Percentiles rank a stretch among this genome's conserved stretches.
phyloP scores from a whole-genome alignment of 2,888 invertebrate species.

The Agrochola lychnidis region DNA sequence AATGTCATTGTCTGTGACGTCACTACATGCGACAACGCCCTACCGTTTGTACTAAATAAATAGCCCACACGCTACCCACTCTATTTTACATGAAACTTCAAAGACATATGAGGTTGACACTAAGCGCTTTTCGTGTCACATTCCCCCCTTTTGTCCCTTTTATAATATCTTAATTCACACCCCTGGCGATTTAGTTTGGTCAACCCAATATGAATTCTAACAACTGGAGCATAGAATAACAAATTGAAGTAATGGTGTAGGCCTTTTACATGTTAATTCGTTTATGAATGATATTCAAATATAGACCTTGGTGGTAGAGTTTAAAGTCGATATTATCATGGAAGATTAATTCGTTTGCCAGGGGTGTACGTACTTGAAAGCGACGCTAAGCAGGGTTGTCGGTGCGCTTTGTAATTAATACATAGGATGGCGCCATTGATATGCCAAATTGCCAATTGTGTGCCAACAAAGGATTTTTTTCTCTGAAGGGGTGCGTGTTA shows the following conservation, averaged over 20 bases:
- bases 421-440: conserved; percentile 86
- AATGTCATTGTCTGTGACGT: conserved; percentile 56
- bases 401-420: conserved; percentile 88
- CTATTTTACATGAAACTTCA: conserved; percentile 81
- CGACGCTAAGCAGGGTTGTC: conserved; percentile 82
- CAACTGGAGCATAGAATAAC: conserved; percentile 37
- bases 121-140: conserved; percentile 86
- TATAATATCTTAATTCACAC: conserved; percentile 89
- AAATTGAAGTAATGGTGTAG: conserved; percentile 56
- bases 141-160: conserved; percentile 84
- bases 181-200: conserved; percentile 76
- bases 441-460: conserved; percentile 84
- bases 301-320: conserved; percentile 55
- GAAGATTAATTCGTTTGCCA: conserved; percentile 67
- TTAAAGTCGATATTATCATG: conserved; percentile 67
- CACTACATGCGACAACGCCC: conserved; percentile 69
- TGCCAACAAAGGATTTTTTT: conserved; percentile 73
- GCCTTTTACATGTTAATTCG: conserved; percentile 83
- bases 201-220: conserved; percentile 67
- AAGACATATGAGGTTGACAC: conserved; percentile 88
- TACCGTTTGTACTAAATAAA: conserved; percentile 77
- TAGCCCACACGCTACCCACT: conserved; percentile 69
- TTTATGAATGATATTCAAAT: conserved; percentile 63
- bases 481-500: conserved; percentile 62
- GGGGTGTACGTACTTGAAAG: conserved; percentile 84